These are phyloP conservation scores for Cynaeus angustus DNA, from an alignment of 2,888 invertebrate species.

Conservation along the genomic window DNA sequence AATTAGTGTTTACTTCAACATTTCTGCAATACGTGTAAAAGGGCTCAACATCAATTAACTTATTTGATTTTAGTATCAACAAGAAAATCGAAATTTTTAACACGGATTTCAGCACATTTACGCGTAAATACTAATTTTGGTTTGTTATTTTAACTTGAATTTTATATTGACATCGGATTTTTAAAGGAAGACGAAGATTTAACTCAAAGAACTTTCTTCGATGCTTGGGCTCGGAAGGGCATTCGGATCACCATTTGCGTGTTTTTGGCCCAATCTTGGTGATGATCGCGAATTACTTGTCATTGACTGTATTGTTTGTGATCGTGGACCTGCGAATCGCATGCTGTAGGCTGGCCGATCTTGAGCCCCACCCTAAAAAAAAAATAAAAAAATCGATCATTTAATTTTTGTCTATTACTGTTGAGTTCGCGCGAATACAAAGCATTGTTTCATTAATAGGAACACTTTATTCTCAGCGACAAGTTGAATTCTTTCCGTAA, in stretches of 20 bases:
- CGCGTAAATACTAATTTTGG: conserved; percentile 48
- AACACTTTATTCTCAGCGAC: too few relatives aligned
- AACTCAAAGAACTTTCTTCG: conserved; percentile 67
- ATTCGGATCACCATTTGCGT: conserved; percentile 64
- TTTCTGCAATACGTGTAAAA: conserved; percentile 45
- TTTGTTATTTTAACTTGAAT: conserved; percentile 31
- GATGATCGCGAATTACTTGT: conserved; percentile 69
- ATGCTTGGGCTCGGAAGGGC: conserved; percentile 62
- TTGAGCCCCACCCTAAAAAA: conserved; percentile 60
- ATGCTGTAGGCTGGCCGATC: conserved; percentile 71
- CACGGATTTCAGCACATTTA: conserved; percentile 46
- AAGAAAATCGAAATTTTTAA: conserved; percentile 49
- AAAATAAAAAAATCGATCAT: conserved; percentile 3
- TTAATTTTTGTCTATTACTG: too few relatives aligned
- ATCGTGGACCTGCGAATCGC: conserved; percentile 71
- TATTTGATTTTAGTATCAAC: conserved; percentile 43
- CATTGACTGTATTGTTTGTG: conserved; percentile 74
- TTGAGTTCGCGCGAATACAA: too few relatives aligned
- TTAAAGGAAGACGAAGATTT: conserved; percentile 52
- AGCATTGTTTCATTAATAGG: too few relatives aligned
- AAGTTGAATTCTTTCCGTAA: too few relatives aligned
- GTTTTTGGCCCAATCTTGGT: conserved; percentile 63
- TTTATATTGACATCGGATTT: conserved; percentile 23
- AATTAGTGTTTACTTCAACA: conserved; percentile 48
- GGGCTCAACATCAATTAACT: conserved; percentile 52